phyloP scores from a whole-genome alignment of 1,140 invertebrate genomes.

The Lysiphlebus fabarum region DNA sequence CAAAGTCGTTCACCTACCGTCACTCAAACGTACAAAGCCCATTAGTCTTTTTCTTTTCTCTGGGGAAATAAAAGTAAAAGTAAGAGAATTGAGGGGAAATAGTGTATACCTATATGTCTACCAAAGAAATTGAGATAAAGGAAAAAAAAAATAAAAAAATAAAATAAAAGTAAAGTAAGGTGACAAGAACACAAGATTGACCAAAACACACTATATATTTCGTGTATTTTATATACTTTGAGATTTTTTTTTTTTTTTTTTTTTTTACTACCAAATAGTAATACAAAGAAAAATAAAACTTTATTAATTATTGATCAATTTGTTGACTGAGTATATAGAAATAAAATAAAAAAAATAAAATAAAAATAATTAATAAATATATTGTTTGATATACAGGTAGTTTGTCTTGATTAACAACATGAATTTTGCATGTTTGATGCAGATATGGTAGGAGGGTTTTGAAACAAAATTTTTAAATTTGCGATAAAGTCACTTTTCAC shows the following conservation, averaged over 20 bases:
- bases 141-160: constrained; percentile 9
- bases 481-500: constrained; percentile 19
- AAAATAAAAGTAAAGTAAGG: neutral
- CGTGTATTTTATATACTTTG: neutral
- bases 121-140: neutral
- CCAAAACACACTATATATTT: too few relatives aligned
- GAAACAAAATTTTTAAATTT: neutral
- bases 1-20: constrained; percentile 12
- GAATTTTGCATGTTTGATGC: too few relatives aligned
- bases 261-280: too few relatives aligned
- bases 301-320: too few relatives aligned
- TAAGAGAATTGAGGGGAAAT: constrained; percentile 1
- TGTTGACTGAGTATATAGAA: too few relatives aligned
- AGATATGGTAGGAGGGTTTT: too few relatives aligned
- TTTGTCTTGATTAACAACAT: too few relatives aligned
- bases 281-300: too few relatives aligned
- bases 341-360: too few relatives aligned
- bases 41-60: constrained; percentile 15
- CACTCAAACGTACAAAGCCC: constrained; percentile 17
- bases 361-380: too few relatives aligned
- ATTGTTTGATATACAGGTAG: too few relatives aligned
- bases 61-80: constrained; percentile 15
- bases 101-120: too few relatives aligned
- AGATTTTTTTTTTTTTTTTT: neutral
- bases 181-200: neutral